Evolutionary conservation across 1,140 invertebrate species (phyloP).

Genomic region (Matsumurasca onukii): DNA sequence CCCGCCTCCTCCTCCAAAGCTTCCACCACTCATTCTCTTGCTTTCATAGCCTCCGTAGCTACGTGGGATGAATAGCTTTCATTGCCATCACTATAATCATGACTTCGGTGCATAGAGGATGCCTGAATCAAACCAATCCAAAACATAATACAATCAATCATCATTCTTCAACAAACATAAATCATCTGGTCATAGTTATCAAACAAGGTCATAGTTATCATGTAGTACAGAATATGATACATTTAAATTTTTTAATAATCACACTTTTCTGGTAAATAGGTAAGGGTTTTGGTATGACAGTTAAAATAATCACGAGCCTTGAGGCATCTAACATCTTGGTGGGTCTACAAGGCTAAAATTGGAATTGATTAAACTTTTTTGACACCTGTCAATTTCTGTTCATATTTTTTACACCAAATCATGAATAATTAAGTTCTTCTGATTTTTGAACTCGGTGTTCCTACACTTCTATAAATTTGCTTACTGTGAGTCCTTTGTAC

Average conservation of each 20-base stretch:
- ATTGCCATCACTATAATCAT: slow-evolving; percentile 20
- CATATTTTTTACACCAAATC: not conserved
- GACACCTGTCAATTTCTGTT: no score
- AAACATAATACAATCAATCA: not conserved
- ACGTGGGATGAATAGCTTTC: slow-evolving; percentile 9
- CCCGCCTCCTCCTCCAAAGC: no score
- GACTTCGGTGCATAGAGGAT: slow-evolving; percentile 25
- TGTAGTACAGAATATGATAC: not conserved
- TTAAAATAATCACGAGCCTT: not conserved
- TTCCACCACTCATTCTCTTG: slow-evolving; percentile 13
- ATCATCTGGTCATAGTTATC: not conserved
- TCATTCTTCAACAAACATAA: not conserved
- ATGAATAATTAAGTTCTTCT: not conserved
- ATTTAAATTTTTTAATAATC: not conserved
- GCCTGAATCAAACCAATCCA: slow-evolving; percentile 26
- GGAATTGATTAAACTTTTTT: no score
- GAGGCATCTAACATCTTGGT: no score
- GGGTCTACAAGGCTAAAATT: no score
- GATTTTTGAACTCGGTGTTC: not conserved
- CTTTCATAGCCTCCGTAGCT: slow-evolving; percentile 24
- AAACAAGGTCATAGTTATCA: not conserved
- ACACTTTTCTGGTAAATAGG: not conserved
- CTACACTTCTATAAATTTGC: not conserved
- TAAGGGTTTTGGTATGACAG: not conserved
- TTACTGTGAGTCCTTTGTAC: not conserved